phyloP scores from a whole-genome alignment of 2,797 vertebrate genomes.

The Enteromius trimaculatus region DNA sequence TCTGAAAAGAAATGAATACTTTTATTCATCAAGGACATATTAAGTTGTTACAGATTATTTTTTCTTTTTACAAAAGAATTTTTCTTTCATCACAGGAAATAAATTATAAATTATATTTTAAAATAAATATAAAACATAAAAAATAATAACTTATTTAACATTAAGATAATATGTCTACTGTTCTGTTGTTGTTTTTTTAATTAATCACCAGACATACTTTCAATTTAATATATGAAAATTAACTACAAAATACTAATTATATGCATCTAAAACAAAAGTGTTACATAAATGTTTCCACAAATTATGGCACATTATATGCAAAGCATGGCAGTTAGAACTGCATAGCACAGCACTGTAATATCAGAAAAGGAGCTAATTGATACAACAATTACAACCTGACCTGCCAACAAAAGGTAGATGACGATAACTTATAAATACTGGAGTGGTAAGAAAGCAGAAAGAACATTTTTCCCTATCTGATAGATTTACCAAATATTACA shows the following conservation, averaged over 20 bases:
- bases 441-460: constrained; percentile 43
- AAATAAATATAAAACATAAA: not conserved
- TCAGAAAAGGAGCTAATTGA: constrained; percentile 68
- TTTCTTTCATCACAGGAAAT: too few species aligned
- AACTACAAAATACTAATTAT: not conserved
- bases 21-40: not conserved
- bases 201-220: not conserved
- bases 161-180: not conserved
- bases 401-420: constrained; percentile 67
- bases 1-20: not conserved
- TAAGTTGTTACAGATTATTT: not conserved
- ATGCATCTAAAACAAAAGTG: not conserved
- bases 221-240: not conserved
- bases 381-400: constrained; percentile 58
- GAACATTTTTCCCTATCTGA: constrained; percentile 31
- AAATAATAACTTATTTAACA: not conserved
- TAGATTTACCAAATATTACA: constrained; percentile 1
- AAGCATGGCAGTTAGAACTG: constrained; percentile 47
- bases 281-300: not conserved
- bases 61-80: not conserved
- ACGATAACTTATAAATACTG: constrained; percentile 61
- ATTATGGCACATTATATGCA: not conserved
- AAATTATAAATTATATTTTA: not conserved
- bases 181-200: too few species aligned
- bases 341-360: constrained; percentile 66